Percentiles rank a stretch among this genome's conserved stretches.
Conservation (phyloP, 2,888 invertebrate species). For the Psylliodes chrysocephalus region DNA sequence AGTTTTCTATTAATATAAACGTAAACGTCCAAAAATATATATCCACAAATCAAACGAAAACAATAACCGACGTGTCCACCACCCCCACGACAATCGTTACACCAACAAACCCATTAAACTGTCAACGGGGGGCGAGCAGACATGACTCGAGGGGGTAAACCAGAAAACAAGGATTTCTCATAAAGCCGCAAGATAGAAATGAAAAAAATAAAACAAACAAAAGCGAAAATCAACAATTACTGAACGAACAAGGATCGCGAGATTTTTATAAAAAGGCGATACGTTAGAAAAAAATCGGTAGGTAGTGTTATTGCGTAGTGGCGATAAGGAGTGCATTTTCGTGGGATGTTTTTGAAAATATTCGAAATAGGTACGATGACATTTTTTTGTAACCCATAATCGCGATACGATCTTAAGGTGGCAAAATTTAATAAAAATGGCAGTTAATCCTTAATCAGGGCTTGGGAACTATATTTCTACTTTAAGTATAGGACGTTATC, state of each 20-base stretch:
- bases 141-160: conserved; percentile 22
- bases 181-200: conserved; percentile 27
- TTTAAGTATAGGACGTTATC: too few relatives aligned
- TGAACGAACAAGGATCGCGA: conserved; percentile 1
- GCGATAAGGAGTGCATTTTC: conserved; percentile 8
- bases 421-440: too few relatives aligned
- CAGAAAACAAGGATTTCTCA: conserved; percentile 45
- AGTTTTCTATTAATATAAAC: too few relatives aligned
- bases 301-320: conserved; percentile 11
- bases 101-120: conserved; percentile 34
- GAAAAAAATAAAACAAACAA: conserved; percentile 19
- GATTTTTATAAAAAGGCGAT: conserved; percentile 30
- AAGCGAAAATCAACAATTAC: conserved; percentile 1
- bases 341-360: conserved; percentile 31
- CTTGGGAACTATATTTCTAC: too few relatives aligned
- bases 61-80: conserved; percentile 3
- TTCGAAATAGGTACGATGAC: conserved; percentile 19
- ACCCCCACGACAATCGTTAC: conserved; percentile 27
- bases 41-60: conserved; percentile 5
- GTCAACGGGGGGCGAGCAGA: conserved; percentile 18
- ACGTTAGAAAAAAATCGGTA: conserved; percentile 20
- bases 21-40: background rate
- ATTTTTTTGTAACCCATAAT: too few relatives aligned
- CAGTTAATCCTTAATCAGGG: too few relatives aligned
- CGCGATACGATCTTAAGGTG: too few relatives aligned